Evolutionary conservation across 2,888 invertebrate species (phyloP).

Genomic region (Gastracanthus pulcherrimus): DNA sequence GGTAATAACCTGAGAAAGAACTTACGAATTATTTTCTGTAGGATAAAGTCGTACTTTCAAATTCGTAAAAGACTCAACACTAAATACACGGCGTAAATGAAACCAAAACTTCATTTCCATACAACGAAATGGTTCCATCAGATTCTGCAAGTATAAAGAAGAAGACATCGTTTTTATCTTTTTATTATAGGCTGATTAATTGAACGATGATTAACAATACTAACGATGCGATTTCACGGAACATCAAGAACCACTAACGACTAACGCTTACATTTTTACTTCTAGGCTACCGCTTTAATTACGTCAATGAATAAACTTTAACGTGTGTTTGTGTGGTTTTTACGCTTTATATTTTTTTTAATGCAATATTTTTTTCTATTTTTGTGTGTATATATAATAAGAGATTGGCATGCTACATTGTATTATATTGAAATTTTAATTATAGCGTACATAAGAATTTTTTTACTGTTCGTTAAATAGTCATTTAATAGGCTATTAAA

Average conservation of each 20-base stretch:
- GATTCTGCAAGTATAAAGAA: slow-evolving; percentile 38
- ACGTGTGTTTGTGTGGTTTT: slow-evolving; percentile 1
- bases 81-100: not conserved
- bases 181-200: slow-evolving; percentile 31
- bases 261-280: slow-evolving; percentile 11
- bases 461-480: not conserved
- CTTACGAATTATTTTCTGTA: no score
- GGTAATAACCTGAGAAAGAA: no score
- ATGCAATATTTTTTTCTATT: not conserved
- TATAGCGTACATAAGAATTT: not conserved
- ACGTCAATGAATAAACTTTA: not conserved
- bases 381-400: not conserved
- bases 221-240: slow-evolving; percentile 46
- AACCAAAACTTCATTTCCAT: slow-evolving; percentile 1
- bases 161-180: slow-evolving; percentile 35
- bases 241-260: slow-evolving; percentile 25
- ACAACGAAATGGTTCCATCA: not conserved
- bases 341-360: slow-evolving; percentile 10
- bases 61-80: not conserved
- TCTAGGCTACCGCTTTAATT: not conserved
- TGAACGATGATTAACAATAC: slow-evolving; percentile 43
- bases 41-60: not conserved
- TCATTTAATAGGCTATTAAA: not conserved
- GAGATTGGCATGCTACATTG: not conserved
- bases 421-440: not conserved